Conservation (phyloP, 2,888 invertebrate genomes). For the Tipula unca region DNA sequence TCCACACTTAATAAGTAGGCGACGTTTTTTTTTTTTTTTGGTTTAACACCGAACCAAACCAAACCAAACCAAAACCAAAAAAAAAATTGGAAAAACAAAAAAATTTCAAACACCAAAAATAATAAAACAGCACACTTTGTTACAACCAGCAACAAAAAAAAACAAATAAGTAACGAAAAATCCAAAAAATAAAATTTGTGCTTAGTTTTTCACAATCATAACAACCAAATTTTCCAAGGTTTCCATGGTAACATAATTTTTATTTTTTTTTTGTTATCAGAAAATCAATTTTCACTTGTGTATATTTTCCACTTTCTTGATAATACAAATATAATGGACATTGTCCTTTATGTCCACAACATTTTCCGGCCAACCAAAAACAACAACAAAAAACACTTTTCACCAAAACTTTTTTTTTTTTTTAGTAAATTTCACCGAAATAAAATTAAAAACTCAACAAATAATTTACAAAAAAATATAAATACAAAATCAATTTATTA, state of each 20-base stretch:
- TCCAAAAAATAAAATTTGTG: neutral
- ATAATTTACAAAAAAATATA: neutral
- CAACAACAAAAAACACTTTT: neutral
- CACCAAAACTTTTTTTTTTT: neutral
- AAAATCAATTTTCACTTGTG: constrained; percentile 8
- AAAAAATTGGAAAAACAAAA: neutral
- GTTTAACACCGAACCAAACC: neutral
- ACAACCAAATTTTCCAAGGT: neutral
- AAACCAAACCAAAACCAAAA: neutral
- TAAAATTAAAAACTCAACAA: neutral
- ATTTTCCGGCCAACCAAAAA: neutral
- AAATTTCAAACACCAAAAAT: neutral
- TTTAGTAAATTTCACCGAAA: neutral
- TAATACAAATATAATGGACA: neutral
- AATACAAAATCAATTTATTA: neutral
- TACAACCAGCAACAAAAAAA: neutral
- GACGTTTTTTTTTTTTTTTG: neutral
- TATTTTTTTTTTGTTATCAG: constrained; percentile 21
- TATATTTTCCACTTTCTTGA: constrained; percentile 1
- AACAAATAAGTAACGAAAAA: neutral
- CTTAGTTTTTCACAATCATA: constrained; percentile 9
- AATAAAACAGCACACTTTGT: neutral
- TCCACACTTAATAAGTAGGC: neutral
- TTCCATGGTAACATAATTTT: constrained; percentile 22
- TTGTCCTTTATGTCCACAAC: neutral